Percentiles rank a stretch among this genome's conserved stretches.
These are phyloP conservation scores for Buphagus erythrorhynchus DNA, from an alignment of 2,797 vertebrate genomes.

Conservation along the genomic window DNA sequence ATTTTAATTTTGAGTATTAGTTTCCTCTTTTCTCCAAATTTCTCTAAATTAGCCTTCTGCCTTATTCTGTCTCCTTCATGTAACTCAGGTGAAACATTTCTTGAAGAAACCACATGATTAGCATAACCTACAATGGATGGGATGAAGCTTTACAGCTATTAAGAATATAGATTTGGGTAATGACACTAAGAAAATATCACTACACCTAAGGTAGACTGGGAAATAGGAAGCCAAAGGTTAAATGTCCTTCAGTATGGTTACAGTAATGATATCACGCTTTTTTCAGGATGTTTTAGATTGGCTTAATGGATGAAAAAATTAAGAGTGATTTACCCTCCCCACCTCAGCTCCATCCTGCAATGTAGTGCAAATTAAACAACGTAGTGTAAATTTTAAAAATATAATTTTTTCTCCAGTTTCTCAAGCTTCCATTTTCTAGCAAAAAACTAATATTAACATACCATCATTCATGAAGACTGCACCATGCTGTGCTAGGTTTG, in stretches of 20 bases:
- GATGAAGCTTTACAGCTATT: background rate
- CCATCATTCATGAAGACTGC: background rate
- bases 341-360: background rate
- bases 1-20: background rate
- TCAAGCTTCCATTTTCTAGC: background rate
- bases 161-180: background rate
- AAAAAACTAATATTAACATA: background rate
- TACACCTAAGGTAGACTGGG: background rate
- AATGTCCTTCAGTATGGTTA: background rate
- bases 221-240: background rate
- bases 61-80: background rate
- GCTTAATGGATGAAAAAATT: background rate
- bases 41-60: background rate
- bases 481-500: slow-evolving; percentile 6
- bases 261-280: background rate
- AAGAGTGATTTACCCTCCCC: background rate
- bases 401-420: background rate
- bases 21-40: background rate
- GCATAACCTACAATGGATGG: background rate
- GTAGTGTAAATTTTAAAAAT: background rate
- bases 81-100: background rate
- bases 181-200: background rate
- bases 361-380: background rate
- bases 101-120: background rate
- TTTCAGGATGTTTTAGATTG: background rate